Conservation (phyloP, 2,888 invertebrate species). For the Adineta ricciae region DNA sequence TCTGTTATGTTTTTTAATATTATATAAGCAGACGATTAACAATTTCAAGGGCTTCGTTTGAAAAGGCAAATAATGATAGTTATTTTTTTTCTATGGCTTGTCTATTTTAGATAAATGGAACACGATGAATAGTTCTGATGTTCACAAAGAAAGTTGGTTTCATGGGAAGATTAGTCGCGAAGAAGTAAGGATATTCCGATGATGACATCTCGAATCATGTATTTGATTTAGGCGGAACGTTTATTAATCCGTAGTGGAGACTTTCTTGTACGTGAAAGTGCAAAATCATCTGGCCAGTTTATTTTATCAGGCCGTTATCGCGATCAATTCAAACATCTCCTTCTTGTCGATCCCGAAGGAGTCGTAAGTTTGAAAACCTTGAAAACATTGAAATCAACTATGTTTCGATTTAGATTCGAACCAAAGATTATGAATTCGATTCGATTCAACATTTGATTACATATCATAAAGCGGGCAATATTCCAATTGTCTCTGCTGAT, state of each 20-base stretch:
- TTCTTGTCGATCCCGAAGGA: constrained; percentile 90
- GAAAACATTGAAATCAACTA: neutral
- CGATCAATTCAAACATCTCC: constrained; percentile 72
- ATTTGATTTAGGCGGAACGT: constrained; percentile 42
- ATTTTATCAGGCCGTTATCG: constrained; percentile 85
- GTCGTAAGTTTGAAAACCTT: constrained; percentile 77
- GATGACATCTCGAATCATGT: neutral
- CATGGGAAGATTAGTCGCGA: constrained; percentile 12
- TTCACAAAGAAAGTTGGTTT: neutral
- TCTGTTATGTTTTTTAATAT: neutral
- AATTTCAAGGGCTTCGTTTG: neutral
- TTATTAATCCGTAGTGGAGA: constrained; percentile 68
- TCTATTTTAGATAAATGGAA: neutral
- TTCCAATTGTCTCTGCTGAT: constrained; percentile 92
- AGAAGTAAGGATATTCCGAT: neutral
- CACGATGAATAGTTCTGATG: neutral
- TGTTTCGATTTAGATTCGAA: constrained; percentile 65
- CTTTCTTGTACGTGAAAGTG: constrained; percentile 87
- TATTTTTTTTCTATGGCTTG: neutral
- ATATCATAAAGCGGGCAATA: constrained; percentile 80
- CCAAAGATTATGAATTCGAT: constrained; percentile 75
- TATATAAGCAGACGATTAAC: neutral
- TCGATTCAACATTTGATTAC: constrained; percentile 88
- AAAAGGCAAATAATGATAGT: neutral
- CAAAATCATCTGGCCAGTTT: constrained; percentile 80